These are phyloP conservation scores for Festucalex cinctus DNA, from an alignment of 2,113 vertebrate species.

Conservation along the genomic window DNA sequence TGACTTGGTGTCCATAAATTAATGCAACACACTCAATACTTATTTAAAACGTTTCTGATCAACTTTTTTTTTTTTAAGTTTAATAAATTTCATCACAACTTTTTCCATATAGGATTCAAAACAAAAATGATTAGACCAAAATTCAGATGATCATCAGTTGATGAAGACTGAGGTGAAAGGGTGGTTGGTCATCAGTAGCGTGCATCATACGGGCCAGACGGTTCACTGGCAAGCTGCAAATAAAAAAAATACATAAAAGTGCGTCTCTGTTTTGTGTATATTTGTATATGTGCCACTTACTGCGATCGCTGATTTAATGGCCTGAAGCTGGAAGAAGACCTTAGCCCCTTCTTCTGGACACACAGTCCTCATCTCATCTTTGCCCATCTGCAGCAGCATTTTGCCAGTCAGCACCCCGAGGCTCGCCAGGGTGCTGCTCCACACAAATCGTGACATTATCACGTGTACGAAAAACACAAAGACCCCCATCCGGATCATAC, in stretches of 20 bases:
- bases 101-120: neutral
- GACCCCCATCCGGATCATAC: neutral
- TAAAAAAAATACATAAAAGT: neutral
- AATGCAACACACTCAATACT: neutral
- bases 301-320: conserved; percentile 65
- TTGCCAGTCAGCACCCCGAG: conserved; percentile 78
- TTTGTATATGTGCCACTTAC: conserved; percentile 59
- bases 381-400: conserved; percentile 77
- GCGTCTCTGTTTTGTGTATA: neutral
- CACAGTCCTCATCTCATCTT: conserved; percentile 71
- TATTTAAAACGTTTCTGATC: neutral
- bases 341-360: conserved; percentile 82
- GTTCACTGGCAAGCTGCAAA: conserved; percentile 70
- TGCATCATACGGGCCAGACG: conserved; percentile 42
- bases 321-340: conserved; percentile 78
- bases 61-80: neutral
- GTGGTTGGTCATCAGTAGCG: conserved; percentile 30
- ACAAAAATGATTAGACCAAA: neutral
- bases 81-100: no score
- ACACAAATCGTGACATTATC: neutral
- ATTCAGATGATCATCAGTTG: neutral
- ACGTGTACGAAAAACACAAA: neutral
- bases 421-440: conserved; percentile 75
- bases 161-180: neutral
- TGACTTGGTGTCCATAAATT: neutral